These are phyloP conservation scores for Catharus fuscescens DNA, from an alignment of 2,113 vertebrate species.

Conservation along the genomic window DNA sequence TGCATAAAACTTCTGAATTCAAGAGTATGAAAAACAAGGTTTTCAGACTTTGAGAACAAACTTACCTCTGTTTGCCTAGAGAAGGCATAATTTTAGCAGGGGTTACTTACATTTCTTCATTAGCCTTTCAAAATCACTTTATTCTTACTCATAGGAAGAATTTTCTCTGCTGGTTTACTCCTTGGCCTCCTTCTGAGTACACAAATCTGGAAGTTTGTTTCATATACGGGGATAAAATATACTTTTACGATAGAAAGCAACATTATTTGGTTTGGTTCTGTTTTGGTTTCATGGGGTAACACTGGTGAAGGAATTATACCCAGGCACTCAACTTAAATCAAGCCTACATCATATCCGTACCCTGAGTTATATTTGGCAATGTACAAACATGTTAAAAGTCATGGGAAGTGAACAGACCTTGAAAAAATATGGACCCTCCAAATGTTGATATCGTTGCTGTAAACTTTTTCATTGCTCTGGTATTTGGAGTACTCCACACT, in stretches of 20 bases:
- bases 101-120: background rate
- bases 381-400: conserved; percentile 19
- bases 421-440: conserved; percentile 50
- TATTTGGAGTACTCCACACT: conserved; percentile 51
- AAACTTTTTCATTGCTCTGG: conserved; percentile 58
- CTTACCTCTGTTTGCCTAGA: background rate
- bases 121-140: background rate
- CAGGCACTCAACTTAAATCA: background rate
- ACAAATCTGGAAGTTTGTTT: background rate
- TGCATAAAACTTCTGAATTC: background rate
- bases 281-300: background rate
- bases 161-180: background rate
- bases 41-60: background rate
- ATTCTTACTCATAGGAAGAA: background rate
- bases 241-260: background rate
- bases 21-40: background rate
- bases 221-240: background rate
- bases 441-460: conserved; percentile 52
- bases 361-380: conserved; percentile 21
- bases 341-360: background rate
- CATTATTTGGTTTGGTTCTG: background rate
- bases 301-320: background rate
- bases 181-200: background rate
- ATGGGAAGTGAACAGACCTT: conserved; percentile 37
- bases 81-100: background rate